These are phyloP conservation scores for Gavia stellata DNA, from an alignment of 2,113 vertebrate species.

Conservation along the genomic window DNA sequence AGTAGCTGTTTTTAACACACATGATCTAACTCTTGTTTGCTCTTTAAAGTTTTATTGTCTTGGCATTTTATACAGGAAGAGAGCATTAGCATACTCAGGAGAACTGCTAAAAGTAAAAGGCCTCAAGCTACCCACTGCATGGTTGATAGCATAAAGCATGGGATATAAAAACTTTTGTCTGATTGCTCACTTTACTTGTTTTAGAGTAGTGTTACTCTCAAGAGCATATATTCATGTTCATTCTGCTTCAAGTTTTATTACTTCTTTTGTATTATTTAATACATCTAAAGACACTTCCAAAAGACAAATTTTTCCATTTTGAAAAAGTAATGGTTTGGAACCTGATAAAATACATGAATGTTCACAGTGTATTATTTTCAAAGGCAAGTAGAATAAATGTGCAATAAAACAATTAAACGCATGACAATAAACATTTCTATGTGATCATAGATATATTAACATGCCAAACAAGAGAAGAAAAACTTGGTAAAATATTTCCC, in stretches of 20 bases:
- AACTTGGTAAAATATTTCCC: slow-evolving; percentile 37
- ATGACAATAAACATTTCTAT: slow-evolving; percentile 43
- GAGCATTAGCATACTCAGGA: slow-evolving; percentile 74
- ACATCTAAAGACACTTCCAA: slow-evolving; percentile 80
- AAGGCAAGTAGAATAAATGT: slow-evolving; percentile 55
- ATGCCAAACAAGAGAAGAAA: slow-evolving; percentile 3
- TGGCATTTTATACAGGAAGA: slow-evolving; percentile 74
- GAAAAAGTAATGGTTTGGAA: slow-evolving; percentile 81
- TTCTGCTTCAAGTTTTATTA: slow-evolving; percentile 84
- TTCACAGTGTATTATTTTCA: slow-evolving; percentile 42
- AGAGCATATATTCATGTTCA: slow-evolving; percentile 82
- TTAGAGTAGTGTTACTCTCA: slow-evolving; percentile 72
- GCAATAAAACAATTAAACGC: slow-evolving; percentile 65
- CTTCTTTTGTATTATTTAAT: slow-evolving; percentile 92
- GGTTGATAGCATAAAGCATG: slow-evolving; percentile 81
- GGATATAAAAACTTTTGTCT: slow-evolving; percentile 76
- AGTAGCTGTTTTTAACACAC: slow-evolving; percentile 65
- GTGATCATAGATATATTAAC: neutral
- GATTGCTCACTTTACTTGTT: slow-evolving; percentile 79
- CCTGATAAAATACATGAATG: slow-evolving; percentile 67
- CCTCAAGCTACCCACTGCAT: slow-evolving; percentile 77
- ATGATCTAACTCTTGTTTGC: slow-evolving; percentile 75
- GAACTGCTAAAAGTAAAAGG: slow-evolving; percentile 76
- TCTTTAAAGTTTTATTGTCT: slow-evolving; percentile 77
- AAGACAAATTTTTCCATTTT: slow-evolving; percentile 97